Evolutionary conservation across 2,113 vertebrate species (phyloP), one percentile per base, ranked within the genome.

Genomic region (Vidua macroura): DNA sequence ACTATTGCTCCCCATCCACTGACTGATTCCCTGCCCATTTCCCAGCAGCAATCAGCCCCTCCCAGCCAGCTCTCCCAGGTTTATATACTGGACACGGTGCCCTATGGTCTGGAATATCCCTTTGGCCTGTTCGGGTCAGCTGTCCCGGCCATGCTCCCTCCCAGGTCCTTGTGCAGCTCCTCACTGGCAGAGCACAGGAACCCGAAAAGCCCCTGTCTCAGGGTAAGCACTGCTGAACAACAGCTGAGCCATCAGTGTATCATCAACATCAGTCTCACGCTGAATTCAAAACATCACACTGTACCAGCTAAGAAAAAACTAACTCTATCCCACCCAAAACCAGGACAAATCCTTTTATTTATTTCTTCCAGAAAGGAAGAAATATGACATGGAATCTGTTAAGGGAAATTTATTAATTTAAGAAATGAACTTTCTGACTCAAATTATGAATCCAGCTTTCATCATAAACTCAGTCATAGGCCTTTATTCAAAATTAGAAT

Each of bases 11-110:
- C 30, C 19, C 12, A 31, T 15, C 13, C 3, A 19, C 13, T 44
- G 52, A 16, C 15, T 12, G 53, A 60, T 39, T 8, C 28, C n/a
- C 24, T n/a, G 44, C 13, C 44, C 33, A 39, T 46, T 3, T 15
- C 22, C 28, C 9, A 59, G 44, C 8, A 74, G 22, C 0, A 0
- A 51, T 37, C 0, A 0, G 31, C 10, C 10, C 10, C 8, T 52
- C 28, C 28, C 7, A 39, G 30, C 13, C 48, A 62, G 7, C 2
- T 35, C 11, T 4, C 4, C 7, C 11, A 3, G 1, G 39, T 62
- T 76, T 48, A 19, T 22, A 5, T 35, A 3, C 14, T 41, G 48
- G 11, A 4, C 24, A 35, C 39, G 20, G n/a, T 22, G 14, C 2
- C 1, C 16, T 35, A 1, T 41, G 30, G 8, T n/a, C 1, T 41